Conservation (phyloP, 2,113 vertebrate species). For the Mustelus asterias region DNA sequence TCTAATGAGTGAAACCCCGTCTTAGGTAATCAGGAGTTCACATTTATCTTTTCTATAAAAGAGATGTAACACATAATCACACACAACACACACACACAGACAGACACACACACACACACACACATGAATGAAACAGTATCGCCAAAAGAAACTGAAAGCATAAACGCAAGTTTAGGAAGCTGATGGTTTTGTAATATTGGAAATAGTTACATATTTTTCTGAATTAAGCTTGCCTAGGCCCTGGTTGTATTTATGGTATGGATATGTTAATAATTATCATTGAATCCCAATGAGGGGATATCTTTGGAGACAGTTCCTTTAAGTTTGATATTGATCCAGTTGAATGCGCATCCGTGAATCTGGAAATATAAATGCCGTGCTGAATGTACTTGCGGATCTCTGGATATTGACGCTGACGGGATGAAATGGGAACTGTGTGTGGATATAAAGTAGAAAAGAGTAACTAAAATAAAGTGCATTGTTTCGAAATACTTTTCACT, state of each 20-base stretch:
- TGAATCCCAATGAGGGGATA: background rate
- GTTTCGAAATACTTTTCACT: background rate
- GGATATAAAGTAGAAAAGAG: background rate
- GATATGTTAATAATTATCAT: background rate
- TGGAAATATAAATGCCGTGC: background rate
- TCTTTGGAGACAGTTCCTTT: background rate
- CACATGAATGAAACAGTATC: background rate
- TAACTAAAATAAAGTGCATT: background rate
- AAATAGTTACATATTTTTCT: background rate
- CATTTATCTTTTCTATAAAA: no score
- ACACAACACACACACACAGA: background rate
- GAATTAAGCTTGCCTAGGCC: background rate
- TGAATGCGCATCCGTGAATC: background rate
- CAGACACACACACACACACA: background rate
- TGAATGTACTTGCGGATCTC: background rate
- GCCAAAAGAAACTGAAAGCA: background rate
- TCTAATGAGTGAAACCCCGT: no score
- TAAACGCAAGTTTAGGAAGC: background rate
- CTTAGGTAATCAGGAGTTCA: no score
- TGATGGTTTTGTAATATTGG: background rate
- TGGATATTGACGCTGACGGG: background rate
- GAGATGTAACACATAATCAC: background rate
- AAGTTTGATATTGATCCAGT: background rate
- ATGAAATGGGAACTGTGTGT: background rate
- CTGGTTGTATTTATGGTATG: background rate